Conservation (phyloP, 2,113 vertebrate genomes). For the Conger conger region DNA sequence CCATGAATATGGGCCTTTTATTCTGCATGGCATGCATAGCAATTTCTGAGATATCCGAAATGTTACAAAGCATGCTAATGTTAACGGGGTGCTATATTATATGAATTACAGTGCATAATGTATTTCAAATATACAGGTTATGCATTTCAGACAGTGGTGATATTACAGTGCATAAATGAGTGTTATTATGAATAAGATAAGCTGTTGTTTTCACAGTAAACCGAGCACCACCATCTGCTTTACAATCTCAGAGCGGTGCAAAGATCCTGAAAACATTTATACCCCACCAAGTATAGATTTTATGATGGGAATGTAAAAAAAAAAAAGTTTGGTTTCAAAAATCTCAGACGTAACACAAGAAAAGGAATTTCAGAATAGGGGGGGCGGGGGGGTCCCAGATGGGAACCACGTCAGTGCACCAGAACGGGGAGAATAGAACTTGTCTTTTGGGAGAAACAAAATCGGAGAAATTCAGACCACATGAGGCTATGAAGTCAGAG, state of each 20-base stretch:
- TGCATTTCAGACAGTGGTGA: neutral
- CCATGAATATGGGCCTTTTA: too few species aligned
- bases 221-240: neutral
- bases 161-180: neutral
- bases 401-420: conserved; percentile 61
- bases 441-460: neutral
- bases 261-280: conserved; percentile 60
- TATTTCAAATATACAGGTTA: too few species aligned
- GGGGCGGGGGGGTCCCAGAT: conserved; percentile 49
- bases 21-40: too few species aligned
- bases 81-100: too few species aligned
- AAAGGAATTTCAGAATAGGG: conserved; percentile 31
- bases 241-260: neutral
- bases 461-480: conserved; percentile 58
- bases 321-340: conserved; percentile 53
- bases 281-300: conserved; percentile 52
- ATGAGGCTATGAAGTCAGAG: conserved; percentile 65
- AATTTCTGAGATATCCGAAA: neutral
- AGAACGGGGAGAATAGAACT: conserved; percentile 14
- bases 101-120: too few species aligned
- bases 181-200: neutral
- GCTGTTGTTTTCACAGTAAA: neutral
- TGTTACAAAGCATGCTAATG: too few species aligned
- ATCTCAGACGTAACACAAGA: conserved; percentile 55
- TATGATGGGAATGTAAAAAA: conserved; percentile 42